phyloP scores from a whole-genome alignment of 2,888 invertebrate species.

The Augochlorella aurata region DNA sequence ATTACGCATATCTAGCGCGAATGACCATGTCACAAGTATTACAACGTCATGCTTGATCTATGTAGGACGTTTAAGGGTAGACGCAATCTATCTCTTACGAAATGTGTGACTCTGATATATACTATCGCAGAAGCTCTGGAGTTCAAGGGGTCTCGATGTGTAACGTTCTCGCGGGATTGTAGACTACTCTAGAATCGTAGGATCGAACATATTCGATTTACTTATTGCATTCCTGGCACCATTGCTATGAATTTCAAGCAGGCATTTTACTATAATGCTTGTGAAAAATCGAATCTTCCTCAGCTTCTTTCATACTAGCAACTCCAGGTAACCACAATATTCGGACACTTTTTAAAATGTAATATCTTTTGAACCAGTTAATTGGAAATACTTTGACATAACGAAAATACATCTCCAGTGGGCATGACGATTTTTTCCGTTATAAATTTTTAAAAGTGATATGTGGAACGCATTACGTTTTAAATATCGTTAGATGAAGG shows the following conservation, averaged over 20 bases:
- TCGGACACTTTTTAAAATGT: too few species aligned
- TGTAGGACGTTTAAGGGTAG: slow-evolving; percentile 67
- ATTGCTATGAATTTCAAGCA: slow-evolving; percentile 21
- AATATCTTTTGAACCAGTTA: too few species aligned
- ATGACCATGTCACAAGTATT: slow-evolving; percentile 43
- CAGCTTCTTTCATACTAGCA: background rate
- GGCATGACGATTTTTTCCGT: too few species aligned
- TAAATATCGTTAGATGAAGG: too few species aligned
- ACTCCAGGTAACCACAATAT: too few species aligned
- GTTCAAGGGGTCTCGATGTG: slow-evolving; percentile 70
- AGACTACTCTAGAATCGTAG: background rate
- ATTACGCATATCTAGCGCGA: slow-evolving; percentile 28
- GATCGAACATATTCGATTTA: slow-evolving; percentile 20
- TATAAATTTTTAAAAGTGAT: too few species aligned
- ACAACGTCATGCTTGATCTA: slow-evolving; percentile 48
- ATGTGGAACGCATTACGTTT: too few species aligned
- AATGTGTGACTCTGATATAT: slow-evolving; percentile 70
- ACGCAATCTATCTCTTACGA: slow-evolving; percentile 72
- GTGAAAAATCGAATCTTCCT: background rate
- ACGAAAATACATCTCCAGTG: too few species aligned
- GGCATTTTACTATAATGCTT: background rate
- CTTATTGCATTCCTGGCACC: slow-evolving; percentile 17
- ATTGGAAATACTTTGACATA: too few species aligned
- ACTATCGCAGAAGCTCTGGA: slow-evolving; percentile 66
- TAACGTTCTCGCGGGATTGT: slow-evolving; percentile 44